Percentiles rank a stretch among this genome's conserved stretches.
Conservation (phyloP, 1,140 invertebrate genomes). For the Lanistes nyassanus region DNA sequence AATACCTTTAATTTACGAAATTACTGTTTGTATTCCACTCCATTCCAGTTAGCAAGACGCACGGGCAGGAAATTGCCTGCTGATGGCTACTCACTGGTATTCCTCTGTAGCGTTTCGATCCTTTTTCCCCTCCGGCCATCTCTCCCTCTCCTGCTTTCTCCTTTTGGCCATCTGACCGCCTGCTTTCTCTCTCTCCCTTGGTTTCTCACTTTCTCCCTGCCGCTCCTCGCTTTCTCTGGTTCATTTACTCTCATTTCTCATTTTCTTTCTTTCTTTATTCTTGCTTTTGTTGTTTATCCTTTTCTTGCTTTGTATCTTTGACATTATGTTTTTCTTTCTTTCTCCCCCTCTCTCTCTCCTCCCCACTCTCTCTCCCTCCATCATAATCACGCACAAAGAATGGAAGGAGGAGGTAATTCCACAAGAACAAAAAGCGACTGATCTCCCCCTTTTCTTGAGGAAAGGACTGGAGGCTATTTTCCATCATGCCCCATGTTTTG, state of each 20-base stretch:
- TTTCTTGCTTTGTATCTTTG: too few relatives aligned
- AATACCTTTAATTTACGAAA: slow-evolving; percentile 29
- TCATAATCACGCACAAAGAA: too few relatives aligned
- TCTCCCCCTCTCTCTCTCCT: too few relatives aligned
- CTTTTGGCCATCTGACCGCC: too few relatives aligned
- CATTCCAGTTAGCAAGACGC: slow-evolving; percentile 3
- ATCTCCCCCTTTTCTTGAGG: not conserved
- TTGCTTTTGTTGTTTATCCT: too few relatives aligned
- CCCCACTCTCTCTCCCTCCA: too few relatives aligned
- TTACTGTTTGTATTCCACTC: slow-evolving; percentile 24
- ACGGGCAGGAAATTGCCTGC: slow-evolving; percentile 21
- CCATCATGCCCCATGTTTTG: slow-evolving; percentile 5
- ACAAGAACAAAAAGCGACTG: slow-evolving; percentile 2
- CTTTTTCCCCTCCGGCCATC: too few relatives aligned
- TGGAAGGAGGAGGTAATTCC: not conserved
- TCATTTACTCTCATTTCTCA: too few relatives aligned
- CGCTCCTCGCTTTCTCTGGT: not conserved
- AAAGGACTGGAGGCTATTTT: slow-evolving; percentile 1
- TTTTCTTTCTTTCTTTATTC: too few relatives aligned
- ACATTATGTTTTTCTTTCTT: too few relatives aligned
- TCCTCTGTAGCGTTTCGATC: too few relatives aligned
- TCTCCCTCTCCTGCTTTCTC: too few relatives aligned
- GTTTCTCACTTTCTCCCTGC: not conserved
- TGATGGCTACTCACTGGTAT: not conserved
- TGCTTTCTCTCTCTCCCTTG: not conserved